Percentiles rank a stretch among this genome's conserved stretches.
Evolutionary conservation across 2,797 vertebrate species (phyloP).

Genomic region (Sebastes reedi): DNA sequence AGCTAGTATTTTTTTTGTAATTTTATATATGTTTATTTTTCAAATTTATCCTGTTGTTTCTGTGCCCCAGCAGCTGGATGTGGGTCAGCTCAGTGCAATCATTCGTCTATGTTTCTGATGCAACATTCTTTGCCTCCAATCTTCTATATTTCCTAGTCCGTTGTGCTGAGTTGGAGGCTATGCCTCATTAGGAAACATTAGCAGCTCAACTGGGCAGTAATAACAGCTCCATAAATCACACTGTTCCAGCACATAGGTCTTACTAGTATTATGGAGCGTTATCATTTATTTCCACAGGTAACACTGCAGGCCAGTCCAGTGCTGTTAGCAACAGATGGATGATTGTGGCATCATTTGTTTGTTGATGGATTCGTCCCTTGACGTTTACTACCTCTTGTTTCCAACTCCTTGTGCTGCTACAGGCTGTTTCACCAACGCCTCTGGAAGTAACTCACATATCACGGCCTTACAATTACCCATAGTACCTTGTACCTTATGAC

Average conservation of each 20-base stretch:
- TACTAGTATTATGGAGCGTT: slow-evolving; percentile 29
- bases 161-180: slow-evolving; percentile 69
- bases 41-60: not conserved
- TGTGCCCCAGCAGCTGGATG: slow-evolving; percentile 3
- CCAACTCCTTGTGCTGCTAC: not conserved
- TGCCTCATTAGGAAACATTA: slow-evolving; percentile 78
- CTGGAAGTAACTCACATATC: not conserved
- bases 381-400: slow-evolving; percentile 17
- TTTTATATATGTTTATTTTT: not conserved
- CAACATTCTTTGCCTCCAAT: slow-evolving; percentile 45
- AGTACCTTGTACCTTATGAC: not conserved
- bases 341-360: not conserved
- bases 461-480: not conserved
- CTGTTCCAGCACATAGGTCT: slow-evolving; percentile 44
- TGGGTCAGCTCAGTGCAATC: slow-evolving; percentile 15
- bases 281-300: slow-evolving; percentile 49
- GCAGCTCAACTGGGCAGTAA: slow-evolving; percentile 75
- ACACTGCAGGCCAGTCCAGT: slow-evolving; percentile 29
- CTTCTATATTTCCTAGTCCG: slow-evolving; percentile 55
- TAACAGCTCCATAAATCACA: slow-evolving; percentile 77
- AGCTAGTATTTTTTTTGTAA: not conserved
- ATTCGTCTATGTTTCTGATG: slow-evolving; percentile 33
- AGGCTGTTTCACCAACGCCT: slow-evolving; percentile 5
- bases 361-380: slow-evolving; percentile 3
- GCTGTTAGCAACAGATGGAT: slow-evolving; percentile 27